These are phyloP conservation scores for Jaculus jaculus DNA, from an alignment of 2,113 vertebrate genomes.

Conservation along the genomic window DNA sequence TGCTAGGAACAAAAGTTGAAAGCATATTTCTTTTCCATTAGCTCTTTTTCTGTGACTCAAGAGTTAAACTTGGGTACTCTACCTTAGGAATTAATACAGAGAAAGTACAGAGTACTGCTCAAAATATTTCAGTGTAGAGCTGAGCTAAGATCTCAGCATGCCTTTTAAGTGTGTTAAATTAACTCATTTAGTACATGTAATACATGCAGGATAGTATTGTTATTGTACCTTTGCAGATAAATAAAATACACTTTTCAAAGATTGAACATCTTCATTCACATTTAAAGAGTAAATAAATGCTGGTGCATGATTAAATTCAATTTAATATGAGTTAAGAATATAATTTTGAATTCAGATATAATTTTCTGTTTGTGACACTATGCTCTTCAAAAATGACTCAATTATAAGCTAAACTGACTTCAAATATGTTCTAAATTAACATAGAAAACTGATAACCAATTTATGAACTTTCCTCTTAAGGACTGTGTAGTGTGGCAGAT, in stretches of 20 bases:
- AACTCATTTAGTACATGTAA: slow-evolving; percentile 24
- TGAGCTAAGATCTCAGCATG: neutral
- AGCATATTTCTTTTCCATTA: neutral
- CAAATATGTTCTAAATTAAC: slow-evolving; percentile 33
- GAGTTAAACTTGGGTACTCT: neutral
- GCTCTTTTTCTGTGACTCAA: neutral
- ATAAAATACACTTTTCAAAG: slow-evolving; percentile 21
- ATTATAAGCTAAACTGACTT: slow-evolving; percentile 18
- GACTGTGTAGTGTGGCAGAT: neutral
- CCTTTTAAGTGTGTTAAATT: slow-evolving; percentile 28
- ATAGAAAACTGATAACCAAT: neutral
- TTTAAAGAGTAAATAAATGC: slow-evolving; percentile 24
- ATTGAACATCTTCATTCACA: neutral
- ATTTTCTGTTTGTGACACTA: slow-evolving; percentile 14
- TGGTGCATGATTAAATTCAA: neutral
- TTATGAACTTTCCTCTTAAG: slow-evolving; percentile 19
- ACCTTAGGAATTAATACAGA: slow-evolving; percentile 26
- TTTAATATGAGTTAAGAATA: neutral
- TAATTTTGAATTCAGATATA: slow-evolving; percentile 16
- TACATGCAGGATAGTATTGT: neutral
- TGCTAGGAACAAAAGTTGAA: slow-evolving; percentile 33
- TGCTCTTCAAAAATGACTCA: neutral
- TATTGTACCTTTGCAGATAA: slow-evolving; percentile 36
- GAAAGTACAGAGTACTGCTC: neutral
- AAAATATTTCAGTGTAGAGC: neutral